phyloP scores from a whole-genome alignment of 2,113 vertebrate species.

The Lasiurus cinereus region DNA sequence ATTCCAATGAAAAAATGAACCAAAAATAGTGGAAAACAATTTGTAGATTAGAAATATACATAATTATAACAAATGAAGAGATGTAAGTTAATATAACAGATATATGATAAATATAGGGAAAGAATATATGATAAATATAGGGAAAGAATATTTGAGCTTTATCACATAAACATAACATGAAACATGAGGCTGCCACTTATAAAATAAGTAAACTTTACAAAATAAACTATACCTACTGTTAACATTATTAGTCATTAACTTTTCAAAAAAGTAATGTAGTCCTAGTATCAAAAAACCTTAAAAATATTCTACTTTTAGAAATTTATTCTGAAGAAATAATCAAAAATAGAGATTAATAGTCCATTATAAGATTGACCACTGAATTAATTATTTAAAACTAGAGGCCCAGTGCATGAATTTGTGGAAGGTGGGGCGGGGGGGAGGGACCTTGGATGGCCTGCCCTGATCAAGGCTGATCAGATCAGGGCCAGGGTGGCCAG shows the following conservation, averaged over 20 bases:
- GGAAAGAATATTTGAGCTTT: not conserved
- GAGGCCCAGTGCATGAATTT: not conserved
- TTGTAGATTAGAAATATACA: not conserved
- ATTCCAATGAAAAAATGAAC: not conserved
- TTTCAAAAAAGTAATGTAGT: not conserved
- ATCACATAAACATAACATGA: not conserved
- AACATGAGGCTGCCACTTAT: not conserved
- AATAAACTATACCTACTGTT: not conserved
- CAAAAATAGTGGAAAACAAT: not conserved
- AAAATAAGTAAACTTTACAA: conserved; percentile 5
- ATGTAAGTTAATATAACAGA: not conserved
- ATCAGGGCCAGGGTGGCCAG: no score
- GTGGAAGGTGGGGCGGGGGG: no score
- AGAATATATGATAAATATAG: not conserved
- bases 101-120: not conserved
- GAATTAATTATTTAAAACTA: conserved; percentile 30
- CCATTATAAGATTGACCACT: not conserved
- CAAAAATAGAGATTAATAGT: not conserved
- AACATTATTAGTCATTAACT: not conserved
- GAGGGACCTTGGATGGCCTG: no score
- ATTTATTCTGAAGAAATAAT: conserved; percentile 27
- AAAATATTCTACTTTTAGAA: not conserved
- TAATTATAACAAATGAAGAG: not conserved
- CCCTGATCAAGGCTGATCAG: no score
- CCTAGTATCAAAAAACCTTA: not conserved